Conservation (phyloP, 2,888 invertebrate species). For the Chalcosyrphus nemorum region DNA sequence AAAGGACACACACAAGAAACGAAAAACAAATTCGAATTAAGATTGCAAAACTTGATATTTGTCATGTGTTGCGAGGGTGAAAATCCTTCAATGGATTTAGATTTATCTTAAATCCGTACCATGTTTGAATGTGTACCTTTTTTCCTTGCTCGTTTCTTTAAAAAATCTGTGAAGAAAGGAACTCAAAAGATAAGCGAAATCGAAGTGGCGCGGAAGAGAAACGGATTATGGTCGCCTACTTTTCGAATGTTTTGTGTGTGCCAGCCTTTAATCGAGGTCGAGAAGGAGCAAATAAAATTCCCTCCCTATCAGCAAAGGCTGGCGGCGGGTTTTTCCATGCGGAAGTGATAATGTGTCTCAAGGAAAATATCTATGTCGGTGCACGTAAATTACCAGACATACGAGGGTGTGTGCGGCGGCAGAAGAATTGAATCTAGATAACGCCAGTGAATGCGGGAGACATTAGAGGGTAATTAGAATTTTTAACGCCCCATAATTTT, state of each 20-base stretch:
- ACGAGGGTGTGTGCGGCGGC: constrained; percentile 1
- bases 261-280: constrained; percentile 12
- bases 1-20: constrained; percentile 40
- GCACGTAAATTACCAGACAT: constrained; percentile 35
- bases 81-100: constrained; percentile 62
- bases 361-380: constrained; percentile 48
- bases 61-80: constrained; percentile 63
- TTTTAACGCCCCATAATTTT: constrained; percentile 56
- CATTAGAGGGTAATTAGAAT: constrained; percentile 61
- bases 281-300: neutral
- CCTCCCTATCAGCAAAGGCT: neutral
- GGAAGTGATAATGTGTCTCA: constrained; percentile 56
- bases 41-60: constrained; percentile 66
- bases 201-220: constrained; percentile 55
- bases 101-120: constrained; percentile 21
- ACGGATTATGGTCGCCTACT: constrained; percentile 53
- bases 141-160: neutral
- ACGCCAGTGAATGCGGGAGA: neutral
- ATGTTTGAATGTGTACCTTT: neutral
- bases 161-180: constrained; percentile 15
- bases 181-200: constrained; percentile 51
- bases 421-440: constrained; percentile 40
- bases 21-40: constrained; percentile 68
- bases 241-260: constrained; percentile 32
- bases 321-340: neutral